A percentile compares a stretch with the other conserved stretches of the same genome.
phyloP scores from a whole-genome alignment of 1,140 invertebrate genomes.

The Rhagoletis zephyria region DNA sequence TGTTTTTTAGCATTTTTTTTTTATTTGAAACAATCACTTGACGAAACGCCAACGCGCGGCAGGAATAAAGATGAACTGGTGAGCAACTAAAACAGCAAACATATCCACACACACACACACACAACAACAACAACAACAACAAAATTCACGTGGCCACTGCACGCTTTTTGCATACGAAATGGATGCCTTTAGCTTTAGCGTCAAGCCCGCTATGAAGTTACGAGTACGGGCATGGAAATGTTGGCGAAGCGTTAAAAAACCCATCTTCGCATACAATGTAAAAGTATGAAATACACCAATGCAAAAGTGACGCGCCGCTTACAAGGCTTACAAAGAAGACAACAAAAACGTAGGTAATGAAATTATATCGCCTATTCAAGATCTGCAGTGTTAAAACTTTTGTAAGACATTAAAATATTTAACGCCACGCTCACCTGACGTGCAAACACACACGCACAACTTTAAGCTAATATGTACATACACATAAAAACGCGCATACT shows the following conservation, averaged over 20 bases:
- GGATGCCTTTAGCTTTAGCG: neutral
- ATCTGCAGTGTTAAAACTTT: conserved; percentile 49
- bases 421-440: conserved; percentile 39
- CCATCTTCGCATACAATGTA: neutral
- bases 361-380: conserved; percentile 46
- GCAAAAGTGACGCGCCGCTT: conserved; percentile 33
- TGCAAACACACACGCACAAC: neutral
- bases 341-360: conserved; percentile 11
- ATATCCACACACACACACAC: neutral
- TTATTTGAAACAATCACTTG: conserved; percentile 25
- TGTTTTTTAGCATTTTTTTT: neutral
- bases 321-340: neutral
- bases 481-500: neutral
- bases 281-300: neutral
- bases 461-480: no score
- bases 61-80: conserved; percentile 47
- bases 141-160: conserved; percentile 53
- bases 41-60: conserved; percentile 25
- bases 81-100: neutral
- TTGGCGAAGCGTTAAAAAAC: neutral
- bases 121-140: conserved; percentile 44
- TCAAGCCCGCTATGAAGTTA: neutral
- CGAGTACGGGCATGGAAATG: neutral
- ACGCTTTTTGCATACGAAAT: conserved; percentile 58
- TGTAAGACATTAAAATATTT: conserved; percentile 50